Conservation (phyloP, 2,113 vertebrate species). For the Bujurquina vittata region DNA sequence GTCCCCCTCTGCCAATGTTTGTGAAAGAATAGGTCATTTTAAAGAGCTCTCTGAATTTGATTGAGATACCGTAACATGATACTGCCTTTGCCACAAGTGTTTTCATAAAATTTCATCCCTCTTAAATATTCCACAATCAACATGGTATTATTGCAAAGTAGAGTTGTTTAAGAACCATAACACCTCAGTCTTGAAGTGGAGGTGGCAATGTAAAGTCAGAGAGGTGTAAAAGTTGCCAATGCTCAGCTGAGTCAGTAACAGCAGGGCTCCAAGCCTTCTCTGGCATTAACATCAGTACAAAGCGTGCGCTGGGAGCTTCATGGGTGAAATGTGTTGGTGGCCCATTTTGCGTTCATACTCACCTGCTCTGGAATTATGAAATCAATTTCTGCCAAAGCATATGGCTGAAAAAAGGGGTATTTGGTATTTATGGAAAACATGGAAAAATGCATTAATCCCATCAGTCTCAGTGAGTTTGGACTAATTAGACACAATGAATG, state of each 20-base stretch:
- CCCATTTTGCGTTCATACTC: not conserved
- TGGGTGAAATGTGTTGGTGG: no score
- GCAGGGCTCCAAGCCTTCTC: no score
- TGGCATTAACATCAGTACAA: no score
- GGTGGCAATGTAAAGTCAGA: not conserved
- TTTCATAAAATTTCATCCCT: no score
- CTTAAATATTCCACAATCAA: no score
- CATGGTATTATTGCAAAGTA: no score
- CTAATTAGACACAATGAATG: constrained; percentile 50
- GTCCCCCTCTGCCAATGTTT: not conserved
- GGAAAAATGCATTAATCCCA: constrained; percentile 26
- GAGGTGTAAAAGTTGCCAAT: no score
- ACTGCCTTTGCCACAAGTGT: no score
- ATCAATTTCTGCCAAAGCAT: constrained; percentile 14
- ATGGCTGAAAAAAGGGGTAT: not conserved
- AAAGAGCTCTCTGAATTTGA: not conserved
- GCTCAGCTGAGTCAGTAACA: no score
- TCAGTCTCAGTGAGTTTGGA: constrained; percentile 12
- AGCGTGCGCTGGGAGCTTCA: no score
- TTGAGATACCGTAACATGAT: not conserved
- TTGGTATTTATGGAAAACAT: constrained; percentile 10
- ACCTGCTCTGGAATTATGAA: constrained; percentile 18
- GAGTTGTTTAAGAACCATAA: no score
- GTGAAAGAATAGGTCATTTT: not conserved
- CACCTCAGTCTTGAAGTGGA: not conserved